Base-by-base conservation (phyloP, 2,113 vertebrate genomes). In the Cinclus cinclus region DNA sequence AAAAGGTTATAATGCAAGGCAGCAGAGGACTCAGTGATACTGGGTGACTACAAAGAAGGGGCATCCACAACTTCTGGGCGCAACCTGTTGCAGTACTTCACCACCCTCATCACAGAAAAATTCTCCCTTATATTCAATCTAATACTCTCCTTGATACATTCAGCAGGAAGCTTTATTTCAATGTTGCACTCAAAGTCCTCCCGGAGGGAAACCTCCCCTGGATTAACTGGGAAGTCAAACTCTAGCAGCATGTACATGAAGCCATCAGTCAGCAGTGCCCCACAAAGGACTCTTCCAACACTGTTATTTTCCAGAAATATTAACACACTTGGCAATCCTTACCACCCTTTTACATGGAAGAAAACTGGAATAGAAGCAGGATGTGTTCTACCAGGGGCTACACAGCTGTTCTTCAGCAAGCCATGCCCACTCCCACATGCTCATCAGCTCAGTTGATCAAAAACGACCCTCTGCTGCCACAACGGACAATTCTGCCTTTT, bases 31-130 rank as follows among this genome's bases (percentile, higher is more conserved):
- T 39, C 33, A 73, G 41, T 1, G 1, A 46, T 24, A 63, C 6
- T 0, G 0, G 14, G 27, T 47, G 14, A 59, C 42, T 53, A 20
- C 20, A 65, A 46, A 3, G 37, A 89, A 8, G 16, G 21, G 15
- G 10, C 55, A 85, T 15, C 33, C 46, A 52, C 60, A 75, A 1
- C n/a, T 52, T 39, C 52, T 47, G 47, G 25, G 28, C 16, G 11
- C 39, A 91, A 52, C 7, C 15, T 33, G 16, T 49, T 44, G 63
- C 53, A n/a, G 33, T 4, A 11, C 4, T 0, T 60, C 58, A 64
- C 19, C 30, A 41, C 7, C 6, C 15, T 76, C 47, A 53, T 7
- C 5, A 2, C 1, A 76, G 47, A 76, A 68, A 83, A 31, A 6
- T 42, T 59, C 35, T 64, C 23, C 30, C 23, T 69, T 46, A 37